Base-by-base conservation (phyloP, 1,140 invertebrate genomes). In the Thereuonema tuberculata region DNA sequence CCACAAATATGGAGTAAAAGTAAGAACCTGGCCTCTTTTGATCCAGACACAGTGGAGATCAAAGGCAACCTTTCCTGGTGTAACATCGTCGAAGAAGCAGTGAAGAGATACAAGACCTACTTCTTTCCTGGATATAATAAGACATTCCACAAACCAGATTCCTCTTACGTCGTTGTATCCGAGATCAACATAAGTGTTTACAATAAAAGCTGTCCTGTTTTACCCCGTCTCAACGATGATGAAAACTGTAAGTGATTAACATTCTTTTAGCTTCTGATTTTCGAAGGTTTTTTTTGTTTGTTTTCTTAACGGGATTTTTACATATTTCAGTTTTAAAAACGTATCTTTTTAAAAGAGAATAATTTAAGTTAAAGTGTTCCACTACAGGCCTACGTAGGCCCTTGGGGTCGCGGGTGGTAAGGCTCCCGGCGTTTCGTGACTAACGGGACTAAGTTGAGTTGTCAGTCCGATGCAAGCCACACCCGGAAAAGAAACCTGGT, bases 31-130 rank as follows among this genome's bases (percentile, higher is more conserved):
- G 58, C 66, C 9, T 53, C 49, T 24, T 24, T 72, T 2, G 60
- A 68, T 59, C 60, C 64, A 0, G 55, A 58, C 9, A 62, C 59
- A 1, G 72, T 72, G 52, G 23, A 65, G 17, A 66, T 72, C 50
- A 46, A 37, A 14, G 52, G 60, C 15, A 60, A 48, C 15, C 62
- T 54, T 17, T 49, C 61, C 21, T 25, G 58, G 20, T 65, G 56
- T 50, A 66, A 68, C 43, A 62, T 69, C 27, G 25, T 69, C 23
- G 23, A 60, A 14, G 61, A 60, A n/a, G 67, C 67, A 1, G 65
- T 65, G 52, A 48, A 52, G 15, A 56, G 67, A 15, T 70, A 70
- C 56, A 54, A 43, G 3, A 56, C 56, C 2, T 47, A 62, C 28
- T 66, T 65, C 21, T 69, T 70, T 62, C 58, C 31, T 9, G n/a